Base-by-base conservation (phyloP, 2,888 invertebrate genomes). In the Pimpla rufipes region DNA sequence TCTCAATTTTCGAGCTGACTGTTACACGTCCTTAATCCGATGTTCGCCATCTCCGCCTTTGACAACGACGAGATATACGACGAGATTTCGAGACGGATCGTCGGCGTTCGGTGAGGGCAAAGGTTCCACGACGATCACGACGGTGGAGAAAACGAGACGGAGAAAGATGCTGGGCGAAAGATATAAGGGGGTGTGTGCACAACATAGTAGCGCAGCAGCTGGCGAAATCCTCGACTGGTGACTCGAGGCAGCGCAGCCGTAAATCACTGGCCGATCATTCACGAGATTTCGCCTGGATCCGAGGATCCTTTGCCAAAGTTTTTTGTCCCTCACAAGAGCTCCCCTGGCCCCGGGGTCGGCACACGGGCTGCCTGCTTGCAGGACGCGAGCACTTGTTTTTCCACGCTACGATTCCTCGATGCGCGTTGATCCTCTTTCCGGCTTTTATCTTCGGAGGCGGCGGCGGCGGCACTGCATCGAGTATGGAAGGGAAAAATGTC, bases 231-330 rank as follows among this genome's bases (percentile, higher is more conserved):
- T 84, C 76, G 86, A 84, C 85, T 5, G 85, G 78, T 85, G 86
- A 86, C 85, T 86, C 84, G 82, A 79, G 68, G 50, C 57, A 64
- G 74, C 83, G 75, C 66, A 79, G 83, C 87, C 79, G 86, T 90
- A 89, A 90, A 90, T 89, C 90, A 89, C 88, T 85, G 85, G 75
- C 78, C 87, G 87, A 90, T 90, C 89, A 87, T 86, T 89, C 89
- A 88, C 81, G 85, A 88, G 89, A 90, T 89, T 88, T 81, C 84
- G 62, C 85, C 67, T 42, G 82, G 85, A 87, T 84, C 75, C 77
- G 47, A 37, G 78, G 86, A 87, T 84, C 66, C 79, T 79, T 82
- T 87, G 86, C 85, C 85, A 88, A 86, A 83, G 83, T 84, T 81
- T 68, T 77, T 73, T 78, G 75, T 57, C 18, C 16, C 16, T 29